Evolutionary conservation across 2,888 invertebrate species (phyloP), one percentile per base, ranked within the genome.

Genomic region (Cantharis flavilabris): DNA sequence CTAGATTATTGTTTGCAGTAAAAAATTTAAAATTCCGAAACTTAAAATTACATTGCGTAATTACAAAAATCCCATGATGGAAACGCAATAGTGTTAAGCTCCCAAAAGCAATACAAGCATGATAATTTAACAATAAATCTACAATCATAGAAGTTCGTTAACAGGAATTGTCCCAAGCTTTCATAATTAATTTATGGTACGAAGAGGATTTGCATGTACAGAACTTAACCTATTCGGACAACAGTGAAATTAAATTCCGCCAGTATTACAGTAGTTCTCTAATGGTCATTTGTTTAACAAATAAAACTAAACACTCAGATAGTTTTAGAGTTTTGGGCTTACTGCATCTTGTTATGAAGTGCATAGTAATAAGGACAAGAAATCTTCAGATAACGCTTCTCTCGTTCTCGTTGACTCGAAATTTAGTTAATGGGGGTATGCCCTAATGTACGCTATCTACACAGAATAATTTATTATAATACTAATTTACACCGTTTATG

Each of bases 191-290:
- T 88, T 88, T 88, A 88, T 86, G 85, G 86, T 85, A 81, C 85
- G 85, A 85, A 83, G 81, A 82, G 85, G 86, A 88, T 88, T 88
- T 87, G 87, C 87, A 88, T 88, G 87, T 87, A 86, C 86, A 84
- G 85, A 87, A 87, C 87, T 87, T 87, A 88, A 88, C 87, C 87
- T 86, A 85, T 87, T 88, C 88, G 88, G 88, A 88, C 88, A 88
- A 88, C 88, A 88, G 83, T 84, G 85, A 88, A 88, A 88, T 88
- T 88, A 87, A 88, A 88, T 88, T 88, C 85, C 84, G 83, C 80
- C 80, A 81, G 82, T 82, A 84, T 82, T 83, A 82, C 84, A 83
- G 82, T 76, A 76, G 74, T 81, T 80, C 80, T 78, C 85, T 86
- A 86, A 86, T 86, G 86, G 87, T 85, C 87, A 88, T 88, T 88